Evolutionary conservation across 2,888 invertebrate species (phyloP).

Genomic region (Pseudanteris insignis): DNA sequence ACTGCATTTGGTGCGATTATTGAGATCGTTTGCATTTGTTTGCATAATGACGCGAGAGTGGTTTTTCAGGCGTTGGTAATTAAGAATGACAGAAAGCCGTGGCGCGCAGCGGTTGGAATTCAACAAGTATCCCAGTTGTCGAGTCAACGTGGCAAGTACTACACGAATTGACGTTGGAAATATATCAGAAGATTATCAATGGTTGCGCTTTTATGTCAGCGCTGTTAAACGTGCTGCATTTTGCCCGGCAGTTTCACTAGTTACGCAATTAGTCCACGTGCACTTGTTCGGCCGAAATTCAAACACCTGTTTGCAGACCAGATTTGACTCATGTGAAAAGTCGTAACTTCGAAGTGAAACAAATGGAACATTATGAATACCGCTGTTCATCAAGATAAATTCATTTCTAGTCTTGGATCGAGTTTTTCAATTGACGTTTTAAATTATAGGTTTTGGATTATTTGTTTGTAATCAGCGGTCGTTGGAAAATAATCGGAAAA

Average conservation of each 20-base stretch:
- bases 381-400: too few species aligned
- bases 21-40: slow-evolving; percentile 20
- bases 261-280: slow-evolving; percentile 28
- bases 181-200: slow-evolving; percentile 40
- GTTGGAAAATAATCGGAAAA: not conserved
- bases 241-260: slow-evolving; percentile 18
- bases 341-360: too few species aligned
- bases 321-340: not conserved
- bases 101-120: slow-evolving; percentile 17
- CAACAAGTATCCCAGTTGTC: slow-evolving; percentile 38
- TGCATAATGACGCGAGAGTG: slow-evolving; percentile 13
- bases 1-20: slow-evolving; percentile 4
- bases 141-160: slow-evolving; percentile 36
- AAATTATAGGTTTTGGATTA: too few species aligned
- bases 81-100: slow-evolving; percentile 29
- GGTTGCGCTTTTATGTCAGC: slow-evolving; percentile 32
- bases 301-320: too few species aligned
- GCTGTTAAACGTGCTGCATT: slow-evolving; percentile 17
- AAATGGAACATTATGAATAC: too few species aligned
- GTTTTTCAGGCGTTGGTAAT: slow-evolving; percentile 29
- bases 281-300: slow-evolving; percentile 7
- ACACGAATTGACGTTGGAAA: slow-evolving; percentile 39
- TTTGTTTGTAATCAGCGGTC: too few species aligned
- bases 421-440: too few species aligned
- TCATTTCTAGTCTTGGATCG: too few species aligned